Evolutionary conservation across 1,140 invertebrate genomes (phyloP), one percentile per base, ranked within the genome.

Genomic region (Megalonaias nervosa): DNA sequence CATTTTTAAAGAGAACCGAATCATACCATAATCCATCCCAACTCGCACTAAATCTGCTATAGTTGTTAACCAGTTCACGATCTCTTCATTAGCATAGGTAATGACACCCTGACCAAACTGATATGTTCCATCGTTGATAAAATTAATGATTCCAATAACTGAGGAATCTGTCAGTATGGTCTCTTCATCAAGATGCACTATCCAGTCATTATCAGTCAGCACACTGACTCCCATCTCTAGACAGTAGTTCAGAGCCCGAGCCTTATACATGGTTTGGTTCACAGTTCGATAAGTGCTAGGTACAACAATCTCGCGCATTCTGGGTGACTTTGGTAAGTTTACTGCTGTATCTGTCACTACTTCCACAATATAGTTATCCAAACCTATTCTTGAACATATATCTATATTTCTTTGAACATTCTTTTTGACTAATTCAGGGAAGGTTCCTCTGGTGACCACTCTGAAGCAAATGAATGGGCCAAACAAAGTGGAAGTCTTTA

Each of bases 121-220:
- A 92, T 98, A 95, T 90, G 96, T 97, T 0, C 97, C 97, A 91
- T 98, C 96, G 21, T 79, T 78, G 26, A 98, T 96, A 93, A 99
- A 99, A 88, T 99, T 99, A 19, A 99, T 91, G 83, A 99, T 97
- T 16, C 98, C 98, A 38, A 87, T 84, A 2, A 93, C 93, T 26
- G 96, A 95, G 89, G 98, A 97, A 86, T 97, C 96, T 6, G 98
- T 99, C 1, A 99, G 91, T 56, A 99, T 89, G 0, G 98, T 99
- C 91, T 99, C 98, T 92, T 99, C 98, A 89, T 99, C 98, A 21
- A 99, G 92, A 92, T 99, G 98, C 2, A 99, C 97, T 85, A 99
- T 96, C 97, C 97, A 99, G 89, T 99, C 98, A 80, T 93, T 94
- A 85, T 98, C 97, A 23, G 93, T 94, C 17, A 98, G 89, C 81